A percentile compares a stretch with the other conserved stretches of the same genome.
These are phyloP conservation scores for Samia ricini DNA, from an alignment of 1,140 invertebrate species.

Conservation along the genomic window DNA sequence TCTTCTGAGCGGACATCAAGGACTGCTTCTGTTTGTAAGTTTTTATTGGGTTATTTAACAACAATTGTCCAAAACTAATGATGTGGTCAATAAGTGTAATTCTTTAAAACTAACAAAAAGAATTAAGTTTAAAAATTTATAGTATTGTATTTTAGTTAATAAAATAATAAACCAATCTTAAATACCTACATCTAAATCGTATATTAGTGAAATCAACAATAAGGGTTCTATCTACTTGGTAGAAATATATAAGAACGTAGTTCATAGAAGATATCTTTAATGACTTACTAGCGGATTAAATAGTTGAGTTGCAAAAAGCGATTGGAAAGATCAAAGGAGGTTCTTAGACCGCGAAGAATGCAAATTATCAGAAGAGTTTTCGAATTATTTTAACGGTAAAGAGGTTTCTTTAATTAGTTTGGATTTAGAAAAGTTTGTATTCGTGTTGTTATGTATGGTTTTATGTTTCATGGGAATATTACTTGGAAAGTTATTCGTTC, in stretches of 20 bases:
- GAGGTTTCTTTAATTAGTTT: neutral
- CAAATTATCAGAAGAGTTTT: neutral
- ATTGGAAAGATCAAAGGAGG: neutral
- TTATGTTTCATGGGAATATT: too few species aligned
- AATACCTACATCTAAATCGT: too few species aligned
- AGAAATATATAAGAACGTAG: too few species aligned
- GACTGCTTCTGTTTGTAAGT: constrained; percentile 81
- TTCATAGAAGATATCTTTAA: neutral
- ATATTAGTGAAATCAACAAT: too few species aligned
- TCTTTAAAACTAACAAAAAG: constrained; percentile 3
- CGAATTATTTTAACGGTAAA: neutral
- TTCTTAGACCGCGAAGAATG: neutral
- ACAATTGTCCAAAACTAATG: too few species aligned
- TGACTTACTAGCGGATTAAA: neutral
- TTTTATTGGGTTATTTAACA: constrained; percentile 18
- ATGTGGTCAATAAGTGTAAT: too few species aligned
- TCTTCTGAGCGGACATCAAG: constrained; percentile 79
- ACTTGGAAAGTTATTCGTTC: neutral
- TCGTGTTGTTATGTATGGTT: too few species aligned
- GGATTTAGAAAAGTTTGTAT: neutral
- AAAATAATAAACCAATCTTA: too few species aligned
- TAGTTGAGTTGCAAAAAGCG: neutral
- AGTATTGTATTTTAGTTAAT: too few species aligned
- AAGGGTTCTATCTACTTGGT: too few species aligned
- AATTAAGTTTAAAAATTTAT: too few species aligned